Evolutionary conservation across 2,888 invertebrate species (phyloP), one percentile per base, ranked within the genome.

Genomic region (Trachelus stipa): DNA sequence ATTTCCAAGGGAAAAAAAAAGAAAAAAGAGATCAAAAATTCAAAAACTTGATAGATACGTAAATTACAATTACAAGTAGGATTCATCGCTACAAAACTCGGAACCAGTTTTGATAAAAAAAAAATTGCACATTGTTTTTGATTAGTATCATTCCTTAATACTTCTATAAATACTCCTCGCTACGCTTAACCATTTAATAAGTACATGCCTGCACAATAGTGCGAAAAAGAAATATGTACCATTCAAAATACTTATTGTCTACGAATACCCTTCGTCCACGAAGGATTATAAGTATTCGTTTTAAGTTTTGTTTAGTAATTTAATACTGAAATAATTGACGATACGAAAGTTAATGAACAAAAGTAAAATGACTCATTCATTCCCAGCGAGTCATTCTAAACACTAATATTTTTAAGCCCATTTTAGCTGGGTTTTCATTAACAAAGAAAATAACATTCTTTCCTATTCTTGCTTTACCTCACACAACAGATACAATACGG

Each of bases 81-180:
- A 73, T 77, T 34, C 78, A 73, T 79, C 77, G 76, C 77, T 75
- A 77, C 81, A 78, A 79, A 68, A 80, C 78, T 80, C 83, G 80
- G 77, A 81, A 80, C 79, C 78, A 74, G 73, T 82, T 81, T 82
- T 74, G 71, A 74, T 78, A 68, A 68, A 73, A 73, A 79, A 77
- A 73, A 76, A 76, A 81, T 81, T 81, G 79, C 82, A 79, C 83
- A 73, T 75, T 77, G 75, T 76, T 82, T 83, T 83, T 83, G 80
- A 82, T 83, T 83, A 80, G 75, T 74, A 76, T 80, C 75, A 75
- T 78, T 79, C 78, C 33, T 30, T 68, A 37, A 74, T 15, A 34
- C 15, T 71, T 69, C 69, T 74, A 74, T 74, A 71, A 76, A 75
- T 69, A 73, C 69, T 77, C 68, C 30, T 76, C 34, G 15, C 34